Evolutionary conservation across 2,888 invertebrate genomes (phyloP).

Genomic region (Hirtodrosophila histrioides): DNA sequence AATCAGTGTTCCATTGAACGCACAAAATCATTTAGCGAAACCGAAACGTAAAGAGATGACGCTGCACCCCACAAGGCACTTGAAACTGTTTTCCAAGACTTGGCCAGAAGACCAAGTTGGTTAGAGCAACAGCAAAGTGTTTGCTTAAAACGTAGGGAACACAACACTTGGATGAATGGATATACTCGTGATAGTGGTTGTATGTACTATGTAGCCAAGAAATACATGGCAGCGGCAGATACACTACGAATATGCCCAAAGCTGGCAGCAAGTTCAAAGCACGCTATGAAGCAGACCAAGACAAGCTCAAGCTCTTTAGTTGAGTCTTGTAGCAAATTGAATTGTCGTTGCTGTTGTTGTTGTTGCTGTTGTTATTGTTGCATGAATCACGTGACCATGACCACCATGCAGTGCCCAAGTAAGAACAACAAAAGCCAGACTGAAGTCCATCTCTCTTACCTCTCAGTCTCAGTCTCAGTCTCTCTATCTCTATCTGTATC

Average conservation of each 20-base stretch:
- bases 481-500: slow-evolving; percentile 15
- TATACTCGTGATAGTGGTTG: slow-evolving; percentile 32
- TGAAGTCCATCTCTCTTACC: slow-evolving; percentile 18
- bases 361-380: slow-evolving; percentile 51
- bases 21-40: slow-evolving; percentile 85
- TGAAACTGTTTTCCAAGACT: slow-evolving; percentile 70
- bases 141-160: slow-evolving; percentile 59
- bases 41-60: slow-evolving; percentile 71
- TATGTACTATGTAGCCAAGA: slow-evolving; percentile 16
- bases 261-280: slow-evolving; percentile 70
- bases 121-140: slow-evolving; percentile 62
- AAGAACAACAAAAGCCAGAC: slow-evolving; percentile 60
- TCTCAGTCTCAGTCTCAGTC: slow-evolving; percentile 4
- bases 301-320: slow-evolving; percentile 62
- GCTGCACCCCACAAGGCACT: slow-evolving; percentile 68
- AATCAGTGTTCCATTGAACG: slow-evolving; percentile 85
- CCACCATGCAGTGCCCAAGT: slow-evolving; percentile 65
- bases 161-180: slow-evolving; percentile 70
- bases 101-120: slow-evolving; percentile 55
- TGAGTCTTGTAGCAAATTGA: slow-evolving; percentile 78
- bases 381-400: slow-evolving; percentile 83
- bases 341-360: slow-evolving; percentile 67
- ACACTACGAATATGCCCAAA: slow-evolving; percentile 53
- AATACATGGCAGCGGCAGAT: slow-evolving; percentile 6
- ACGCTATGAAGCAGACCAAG: slow-evolving; percentile 74